Base-by-base conservation (phyloP, 2,113 vertebrate species). In the Pelobates fuscus region DNA sequence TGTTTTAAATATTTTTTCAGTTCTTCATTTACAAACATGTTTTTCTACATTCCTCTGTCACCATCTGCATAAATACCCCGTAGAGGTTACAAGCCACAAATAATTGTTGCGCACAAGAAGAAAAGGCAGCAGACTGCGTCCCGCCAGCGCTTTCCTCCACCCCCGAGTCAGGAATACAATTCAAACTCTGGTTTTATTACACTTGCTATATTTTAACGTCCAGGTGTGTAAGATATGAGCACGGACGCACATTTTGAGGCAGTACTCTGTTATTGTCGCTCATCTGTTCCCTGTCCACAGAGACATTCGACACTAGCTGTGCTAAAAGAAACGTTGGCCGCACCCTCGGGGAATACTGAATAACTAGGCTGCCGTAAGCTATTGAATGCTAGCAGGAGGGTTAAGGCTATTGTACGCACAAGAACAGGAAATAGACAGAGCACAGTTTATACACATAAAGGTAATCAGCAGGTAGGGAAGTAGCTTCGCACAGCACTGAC, bases 311-410 rank as follows among this genome's bases (percentile, higher is more conserved):
- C 14, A 67, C 32, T 58, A 32, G 24, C 71, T 57, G 71, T 10
- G 46, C 65, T 65, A 43, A 66, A 58, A 57, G 55, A 32, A 64
- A 14, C 12, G n/a, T 54, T n/a, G 6, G 52, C 49, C 63, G 30
- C 7, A 20, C 23, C 72, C 72, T 49, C 37, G 12, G 54, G 55
- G 37, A 27, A 29, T 17, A 18, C 64, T 59, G 25, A 67, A 67
- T 67, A 76, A 59, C 63, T 76, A 20, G 1, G 72, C 67, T 60
- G 64, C 63, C 72, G 67, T 60, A 63, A 60, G 72, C 72, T 59
- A 67, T 76, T 76, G 54, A 46, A 11, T 10, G 54, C 21, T 58
- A 26, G 63, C 71, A 59, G 30, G 24, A 25, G 2, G 64, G 55
- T 67, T 60, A 76, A 67, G 49, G 58, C 62, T 44, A 55, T 66